Conservation (phyloP, 2,888 invertebrate species). For the Leucoptera coffeella region DNA sequence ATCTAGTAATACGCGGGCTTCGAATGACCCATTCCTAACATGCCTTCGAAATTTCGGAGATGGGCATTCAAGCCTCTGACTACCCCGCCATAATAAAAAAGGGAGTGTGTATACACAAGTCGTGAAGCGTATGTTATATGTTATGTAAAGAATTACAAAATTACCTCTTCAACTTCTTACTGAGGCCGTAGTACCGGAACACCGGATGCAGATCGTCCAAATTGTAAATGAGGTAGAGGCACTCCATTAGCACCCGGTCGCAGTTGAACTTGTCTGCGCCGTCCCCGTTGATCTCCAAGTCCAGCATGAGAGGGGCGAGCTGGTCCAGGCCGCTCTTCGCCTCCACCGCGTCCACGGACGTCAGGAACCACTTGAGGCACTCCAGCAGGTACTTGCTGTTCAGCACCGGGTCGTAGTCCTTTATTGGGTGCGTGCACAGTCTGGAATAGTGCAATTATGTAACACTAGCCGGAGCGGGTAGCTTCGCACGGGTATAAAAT, state of each 20-base stretch:
- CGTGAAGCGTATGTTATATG: too few relatives aligned
- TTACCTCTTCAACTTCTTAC: slow-evolving; percentile 39
- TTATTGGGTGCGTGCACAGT: slow-evolving; percentile 48
- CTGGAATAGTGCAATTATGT: too few relatives aligned
- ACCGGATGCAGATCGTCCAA: slow-evolving; percentile 55
- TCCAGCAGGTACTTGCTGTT: slow-evolving; percentile 66
- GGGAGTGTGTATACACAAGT: too few relatives aligned
- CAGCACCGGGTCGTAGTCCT: slow-evolving; percentile 60
- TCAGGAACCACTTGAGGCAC: slow-evolving; percentile 61
- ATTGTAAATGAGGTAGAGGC: slow-evolving; percentile 61
- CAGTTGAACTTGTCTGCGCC: slow-evolving; percentile 9
- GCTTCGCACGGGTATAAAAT: too few relatives aligned
- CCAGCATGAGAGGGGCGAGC: slow-evolving; percentile 5
- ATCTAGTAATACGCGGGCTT: too few relatives aligned
- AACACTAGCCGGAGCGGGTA: too few relatives aligned
- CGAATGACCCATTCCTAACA: too few relatives aligned
- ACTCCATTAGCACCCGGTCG: slow-evolving; percentile 55
- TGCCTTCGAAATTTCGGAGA: too few relatives aligned
- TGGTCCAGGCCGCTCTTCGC: slow-evolving; percentile 4
- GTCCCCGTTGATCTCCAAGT: slow-evolving; percentile 8
- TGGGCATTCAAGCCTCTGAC: too few relatives aligned
- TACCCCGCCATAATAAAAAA: background rate
- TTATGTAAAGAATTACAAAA: too few relatives aligned
- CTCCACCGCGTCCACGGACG: slow-evolving; percentile 47
- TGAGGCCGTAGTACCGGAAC: slow-evolving; percentile 38